These are phyloP conservation scores for Euzetes globulus DNA, from an alignment of 2,888 invertebrate genomes.

Conservation along the genomic window DNA sequence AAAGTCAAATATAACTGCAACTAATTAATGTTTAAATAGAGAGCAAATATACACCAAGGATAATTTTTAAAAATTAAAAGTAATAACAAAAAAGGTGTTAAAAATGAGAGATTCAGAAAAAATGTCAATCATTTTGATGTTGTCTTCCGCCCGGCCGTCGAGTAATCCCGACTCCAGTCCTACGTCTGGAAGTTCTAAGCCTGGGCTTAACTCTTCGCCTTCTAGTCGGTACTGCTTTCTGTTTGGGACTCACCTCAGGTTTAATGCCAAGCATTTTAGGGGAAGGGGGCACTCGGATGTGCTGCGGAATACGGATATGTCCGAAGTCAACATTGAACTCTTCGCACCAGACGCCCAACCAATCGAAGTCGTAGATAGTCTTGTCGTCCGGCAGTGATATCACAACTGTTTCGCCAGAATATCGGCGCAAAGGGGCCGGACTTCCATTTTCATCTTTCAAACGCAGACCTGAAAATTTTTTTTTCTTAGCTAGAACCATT, in stretches of 20 bases:
- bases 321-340: slow-evolving; percentile 82
- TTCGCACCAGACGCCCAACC: slow-evolving; percentile 85
- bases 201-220: not conserved
- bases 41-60: too few relatives aligned
- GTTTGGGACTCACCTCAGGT: slow-evolving; percentile 67
- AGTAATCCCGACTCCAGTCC: not conserved
- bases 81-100: too few relatives aligned
- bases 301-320: slow-evolving; percentile 75
- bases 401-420: slow-evolving; percentile 86
- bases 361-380: slow-evolving; percentile 83
- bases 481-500: too few relatives aligned
- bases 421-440: slow-evolving; percentile 62
- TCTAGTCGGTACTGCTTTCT: not conserved
- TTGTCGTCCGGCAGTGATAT: slow-evolving; percentile 74
- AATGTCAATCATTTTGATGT: too few relatives aligned
- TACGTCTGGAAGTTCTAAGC: not conserved
- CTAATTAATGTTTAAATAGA: too few relatives aligned
- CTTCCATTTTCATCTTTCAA: slow-evolving; percentile 42
- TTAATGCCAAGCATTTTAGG: slow-evolving; percentile 79
- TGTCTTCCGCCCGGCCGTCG: too few relatives aligned
- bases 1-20: too few relatives aligned
- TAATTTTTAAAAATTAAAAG: too few relatives aligned
- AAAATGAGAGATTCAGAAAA: too few relatives aligned
- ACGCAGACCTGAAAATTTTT: slow-evolving; percentile 27
- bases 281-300: slow-evolving; percentile 82